Base-by-base conservation (phyloP, 2,888 invertebrate genomes). In the Drosophila mimica region DNA sequence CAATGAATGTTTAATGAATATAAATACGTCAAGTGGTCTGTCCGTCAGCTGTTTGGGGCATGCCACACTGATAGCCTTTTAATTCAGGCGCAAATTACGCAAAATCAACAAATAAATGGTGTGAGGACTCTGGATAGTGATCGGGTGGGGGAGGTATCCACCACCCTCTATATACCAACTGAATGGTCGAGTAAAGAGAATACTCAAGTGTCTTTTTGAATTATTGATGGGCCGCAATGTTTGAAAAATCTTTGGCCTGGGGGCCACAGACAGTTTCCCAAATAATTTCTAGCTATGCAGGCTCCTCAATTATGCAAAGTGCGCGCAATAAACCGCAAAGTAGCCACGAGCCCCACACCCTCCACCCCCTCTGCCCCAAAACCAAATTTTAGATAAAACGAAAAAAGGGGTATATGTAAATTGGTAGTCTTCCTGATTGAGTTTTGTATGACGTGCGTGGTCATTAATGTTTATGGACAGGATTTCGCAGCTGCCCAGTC, bases 311-410 rank as follows among this genome's bases (percentile, higher is more conserved):
- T 90, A 90, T 88, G 89, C 89, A 88, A 85, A 90, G 89, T 83
- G 83, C 76, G 78, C 83, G 81, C 79, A 88, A 89, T 81, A 84
- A 90, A 87, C 84, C 90, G 87, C 84, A 88, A 86, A 86, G 86
- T 83, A 85, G 83, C 83, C 40, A 57, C n/a, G n/a, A 28, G 4
- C 13, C 40, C 62, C 65, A 31, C 52, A 46, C 28, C 59, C 38
- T 15, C 3, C 25, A 25, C 6, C 9, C 31, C 6, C 20, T 4
- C 46, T 46, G 7, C 33, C 28, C 28, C 30, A 38, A 31, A 25
- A 25, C 1, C 34, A 52, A 49, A 36, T 20, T 59, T 51, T 36
- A 46, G 52, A 25, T 38, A 52, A 11, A 31, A 25, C 38, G 67
- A 25, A 62, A 46, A 30, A 62, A 62, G 51, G 70, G 75, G 46